Evolutionary conservation across 2,113 vertebrate genomes (phyloP), one percentile per base, ranked within the genome.

Genomic region (Leptodactylus fuscus): DNA sequence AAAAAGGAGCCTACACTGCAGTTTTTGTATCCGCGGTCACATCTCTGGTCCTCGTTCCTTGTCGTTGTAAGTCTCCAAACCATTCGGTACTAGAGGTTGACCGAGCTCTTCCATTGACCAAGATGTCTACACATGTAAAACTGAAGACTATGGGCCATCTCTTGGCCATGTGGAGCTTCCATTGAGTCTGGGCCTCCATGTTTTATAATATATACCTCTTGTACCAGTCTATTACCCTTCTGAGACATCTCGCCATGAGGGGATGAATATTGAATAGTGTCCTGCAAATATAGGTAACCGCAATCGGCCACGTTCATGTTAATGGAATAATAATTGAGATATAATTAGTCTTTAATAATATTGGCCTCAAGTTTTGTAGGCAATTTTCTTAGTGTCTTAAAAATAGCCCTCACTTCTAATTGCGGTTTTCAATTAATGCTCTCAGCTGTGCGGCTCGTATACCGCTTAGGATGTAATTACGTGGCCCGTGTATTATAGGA

Each of bases 271-370:
- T 75, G 85, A 60, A 79, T 65, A 74, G n/a, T 1, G 74, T 13
- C 16, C 22, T 60, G 16, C 3, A 29, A 16, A 58, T 60, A 60
- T 83, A 74, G 81, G 81, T 83, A 75, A 48, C 53, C 71, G 12
- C 73, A 77, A 51, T 77, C 82, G 16, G 36, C 34, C 38, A 67
- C 36, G 27, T 69, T 55, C 24, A 53, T 70, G 58, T 27, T 85
- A 85, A 85, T 85, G 74, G 83, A 67, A 38, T 44, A 67, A 85
- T 85, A 85, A 85, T 85, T 85, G 75, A 36, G 29, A 70, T 53
- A 79, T 78, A 85, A 85, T 85, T 78, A 55, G 60, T 51, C 83
- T 70, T 78, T 79, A 69, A 85, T 85, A 85, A 85, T 79, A 85
- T 85, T 79, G 62, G 60, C 75, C 15, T 53, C 15, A 7, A 24